Base-by-base conservation (phyloP, 2,113 vertebrate genomes). In the Alligator sinensis region DNA sequence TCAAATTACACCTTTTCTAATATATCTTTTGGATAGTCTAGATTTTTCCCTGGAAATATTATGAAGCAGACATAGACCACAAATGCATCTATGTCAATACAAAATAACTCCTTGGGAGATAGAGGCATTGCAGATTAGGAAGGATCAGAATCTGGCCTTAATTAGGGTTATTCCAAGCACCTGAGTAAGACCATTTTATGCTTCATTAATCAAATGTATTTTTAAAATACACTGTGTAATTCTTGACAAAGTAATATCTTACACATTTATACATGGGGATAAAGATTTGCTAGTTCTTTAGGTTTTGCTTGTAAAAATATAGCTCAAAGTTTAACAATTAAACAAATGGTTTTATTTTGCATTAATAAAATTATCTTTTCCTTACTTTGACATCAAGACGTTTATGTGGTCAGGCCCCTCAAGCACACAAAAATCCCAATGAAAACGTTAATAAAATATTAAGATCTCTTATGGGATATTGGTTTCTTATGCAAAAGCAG, bases 401-500 rank as follows among this genome's bases (percentile, higher is more conserved):
- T 34, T 72, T 17, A 72, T 72, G 5, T 34, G 5, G 38, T 34
- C 34, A 68, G 18, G 66, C n/a, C 80, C 58, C 84, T 75, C 75
- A 87, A 84, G 21, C 66, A 62, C 13, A 60, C 21, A 10, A 90
- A 80, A 60, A 92, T 78, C 13, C 21, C 60, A 86, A 77, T 62
- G 63, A 94, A 86, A 89, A 60, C 34, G 80, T 15, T 76, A 93
- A 54, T 27, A 38, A 91, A 93, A 86, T 92, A 3, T 86, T 93
- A 88, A 88, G 54, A 54, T 66, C 79, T 88, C 68, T 77, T 79
- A 58, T 82, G 38, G 76, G 80, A 79, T 70, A 77, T 30, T 77
- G 60, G 82, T 89, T 89, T 77, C 80, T 61, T 89, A 27, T 34
- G 8, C 11, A 75, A 27, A 22, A 86, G 86, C 4, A 92, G 89